phyloP scores from a whole-genome alignment of 2,113 vertebrate genomes.

The Zosterops borbonicus region DNA sequence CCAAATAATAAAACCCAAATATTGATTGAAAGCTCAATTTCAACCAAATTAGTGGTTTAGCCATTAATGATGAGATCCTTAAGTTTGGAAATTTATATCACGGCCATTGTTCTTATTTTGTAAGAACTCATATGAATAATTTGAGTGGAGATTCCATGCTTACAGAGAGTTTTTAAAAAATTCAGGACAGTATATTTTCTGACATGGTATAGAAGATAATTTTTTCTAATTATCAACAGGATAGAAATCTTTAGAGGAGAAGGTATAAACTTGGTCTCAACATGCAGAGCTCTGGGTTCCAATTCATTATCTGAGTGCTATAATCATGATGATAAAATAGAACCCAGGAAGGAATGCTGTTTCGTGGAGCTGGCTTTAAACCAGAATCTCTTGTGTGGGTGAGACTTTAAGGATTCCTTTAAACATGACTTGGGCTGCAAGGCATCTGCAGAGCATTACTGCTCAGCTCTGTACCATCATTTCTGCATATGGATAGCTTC shows the following conservation, averaged over 20 bases:
- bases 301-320: background rate
- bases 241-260: background rate
- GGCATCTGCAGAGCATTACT: constrained; percentile 31
- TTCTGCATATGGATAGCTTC: background rate
- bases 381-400: constrained; percentile 32
- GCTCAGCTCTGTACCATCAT: background rate
- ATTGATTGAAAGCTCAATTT: background rate
- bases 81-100: background rate
- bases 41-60: background rate
- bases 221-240: background rate
- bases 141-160: background rate
- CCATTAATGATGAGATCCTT: background rate
- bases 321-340: background rate
- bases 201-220: background rate
- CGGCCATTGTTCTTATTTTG: background rate
- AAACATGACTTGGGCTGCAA: background rate
- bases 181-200: background rate
- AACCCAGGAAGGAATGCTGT: background rate
- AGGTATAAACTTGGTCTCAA: background rate
- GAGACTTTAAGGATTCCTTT: constrained; percentile 31
- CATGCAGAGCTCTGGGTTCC: background rate
- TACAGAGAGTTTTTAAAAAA: background rate
- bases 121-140: background rate
- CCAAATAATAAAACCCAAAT: background rate
- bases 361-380: constrained; percentile 29